These are phyloP conservation scores for Hyla sarda DNA, from an alignment of 2,113 vertebrate genomes.

Conservation along the genomic window DNA sequence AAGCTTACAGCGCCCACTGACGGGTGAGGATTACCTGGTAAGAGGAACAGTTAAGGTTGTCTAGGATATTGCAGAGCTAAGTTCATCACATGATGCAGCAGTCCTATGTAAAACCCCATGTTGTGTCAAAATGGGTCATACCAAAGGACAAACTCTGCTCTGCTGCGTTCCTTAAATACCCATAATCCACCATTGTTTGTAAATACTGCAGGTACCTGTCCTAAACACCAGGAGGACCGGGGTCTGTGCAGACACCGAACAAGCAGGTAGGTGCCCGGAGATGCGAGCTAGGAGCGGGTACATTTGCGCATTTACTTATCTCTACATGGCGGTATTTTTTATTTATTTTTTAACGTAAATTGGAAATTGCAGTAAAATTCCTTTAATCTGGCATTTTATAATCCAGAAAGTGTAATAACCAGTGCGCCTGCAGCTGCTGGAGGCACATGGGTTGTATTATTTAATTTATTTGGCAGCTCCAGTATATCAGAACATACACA, in stretches of 20 bases:
- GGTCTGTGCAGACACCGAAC: not conserved
- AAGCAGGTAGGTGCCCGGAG: not conserved
- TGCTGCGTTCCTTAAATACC: not conserved
- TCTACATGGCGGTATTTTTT: not conserved
- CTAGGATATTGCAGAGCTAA: not conserved
- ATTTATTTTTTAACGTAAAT: not conserved
- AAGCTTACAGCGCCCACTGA: not conserved
- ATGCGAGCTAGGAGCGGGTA: not conserved
- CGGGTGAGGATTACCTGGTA: not conserved
- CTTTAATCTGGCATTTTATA: not conserved
- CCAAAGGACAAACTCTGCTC: not conserved
- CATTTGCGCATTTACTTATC: not conserved
- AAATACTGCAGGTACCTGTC: not conserved
- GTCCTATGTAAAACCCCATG: not conserved
- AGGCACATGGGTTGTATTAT: no score
- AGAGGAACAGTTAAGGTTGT: constrained; percentile 12
- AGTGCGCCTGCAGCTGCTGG: not conserved
- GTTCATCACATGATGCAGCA: not conserved
- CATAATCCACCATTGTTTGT: not conserved
- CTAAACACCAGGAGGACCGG: no score
- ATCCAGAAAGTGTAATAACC: not conserved
- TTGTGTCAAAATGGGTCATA: no score
- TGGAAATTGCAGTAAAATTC: not conserved
- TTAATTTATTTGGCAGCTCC: no score
- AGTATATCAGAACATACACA: no score